Evolutionary conservation across 2,113 vertebrate species (phyloP).

Genomic region (Alethe castanea): DNA sequence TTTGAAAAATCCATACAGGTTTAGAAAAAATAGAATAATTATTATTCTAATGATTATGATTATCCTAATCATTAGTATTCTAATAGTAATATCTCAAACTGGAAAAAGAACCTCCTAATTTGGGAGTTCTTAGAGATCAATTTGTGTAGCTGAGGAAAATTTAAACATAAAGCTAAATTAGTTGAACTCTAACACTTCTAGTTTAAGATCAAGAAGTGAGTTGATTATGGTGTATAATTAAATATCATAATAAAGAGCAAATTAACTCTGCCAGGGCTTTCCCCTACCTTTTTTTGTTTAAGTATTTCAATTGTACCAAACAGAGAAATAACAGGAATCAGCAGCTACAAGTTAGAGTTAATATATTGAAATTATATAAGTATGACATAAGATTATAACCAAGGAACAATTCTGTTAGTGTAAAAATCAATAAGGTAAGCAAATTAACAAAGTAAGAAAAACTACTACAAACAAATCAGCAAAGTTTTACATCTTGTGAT

Average conservation of each 20-base stretch:
- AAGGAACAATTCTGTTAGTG: background rate
- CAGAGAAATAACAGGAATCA: background rate
- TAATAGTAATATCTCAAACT: background rate
- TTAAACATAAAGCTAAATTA: background rate
- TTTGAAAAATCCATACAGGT: background rate
- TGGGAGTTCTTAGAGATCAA: background rate
- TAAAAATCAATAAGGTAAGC: background rate
- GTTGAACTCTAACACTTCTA: background rate
- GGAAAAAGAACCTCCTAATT: background rate
- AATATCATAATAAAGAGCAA: background rate
- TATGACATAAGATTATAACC: background rate
- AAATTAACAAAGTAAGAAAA: too few relatives aligned
- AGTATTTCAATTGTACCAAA: background rate
- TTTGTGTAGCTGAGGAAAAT: background rate
- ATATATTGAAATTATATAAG: background rate
- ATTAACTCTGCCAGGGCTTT: background rate
- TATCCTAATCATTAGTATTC: background rate
- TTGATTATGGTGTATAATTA: background rate
- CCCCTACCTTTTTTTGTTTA: background rate
- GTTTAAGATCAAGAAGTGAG: background rate
- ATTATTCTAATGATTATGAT: background rate
- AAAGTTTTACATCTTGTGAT: background rate
- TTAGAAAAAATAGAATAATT: background rate
- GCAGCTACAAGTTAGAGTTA: background rate
- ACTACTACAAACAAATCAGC: too few relatives aligned